phyloP scores from a whole-genome alignment of 1,140 invertebrate species.

The Hesperophylax magnus region DNA sequence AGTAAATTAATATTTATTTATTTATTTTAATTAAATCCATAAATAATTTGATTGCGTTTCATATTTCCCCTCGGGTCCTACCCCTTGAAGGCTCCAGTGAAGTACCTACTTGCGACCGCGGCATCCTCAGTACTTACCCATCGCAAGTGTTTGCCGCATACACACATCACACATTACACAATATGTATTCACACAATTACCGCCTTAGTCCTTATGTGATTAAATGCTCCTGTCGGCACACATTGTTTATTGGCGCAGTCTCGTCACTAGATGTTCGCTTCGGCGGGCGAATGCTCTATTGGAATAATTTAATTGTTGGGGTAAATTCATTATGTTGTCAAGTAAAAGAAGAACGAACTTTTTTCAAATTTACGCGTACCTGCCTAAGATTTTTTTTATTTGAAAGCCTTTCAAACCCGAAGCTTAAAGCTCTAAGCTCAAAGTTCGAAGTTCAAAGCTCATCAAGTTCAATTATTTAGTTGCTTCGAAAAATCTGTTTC shows the following conservation, averaged over 20 bases:
- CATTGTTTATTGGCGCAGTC: constrained; percentile 41
- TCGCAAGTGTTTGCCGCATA: constrained; percentile 29
- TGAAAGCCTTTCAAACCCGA: no score
- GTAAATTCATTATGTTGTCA: no score
- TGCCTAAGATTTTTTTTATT: no score
- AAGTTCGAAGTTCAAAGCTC: no score
- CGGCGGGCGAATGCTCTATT: not conserved
- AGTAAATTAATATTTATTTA: no score
- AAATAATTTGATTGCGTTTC: not conserved
- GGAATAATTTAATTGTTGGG: not conserved
- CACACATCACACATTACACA: constrained; percentile 9
- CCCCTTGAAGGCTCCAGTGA: not conserved
- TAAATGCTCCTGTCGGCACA: constrained; percentile 39
- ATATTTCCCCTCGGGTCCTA: not conserved
- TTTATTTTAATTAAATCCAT: not conserved
- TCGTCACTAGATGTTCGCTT: constrained; percentile 9
- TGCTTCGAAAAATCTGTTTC: no score
- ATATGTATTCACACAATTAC: constrained; percentile 34
- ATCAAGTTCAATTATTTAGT: no score
- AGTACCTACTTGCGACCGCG: constrained; percentile 5
- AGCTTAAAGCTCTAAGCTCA: no score
- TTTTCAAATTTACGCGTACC: no score
- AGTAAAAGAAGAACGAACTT: no score
- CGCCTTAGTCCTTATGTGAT: constrained; percentile 40
- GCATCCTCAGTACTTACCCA: constrained; percentile 8